Evolutionary conservation across 2,888 invertebrate species (phyloP), one percentile per base, ranked within the genome.

Genomic region (Melanchra persicariae): DNA sequence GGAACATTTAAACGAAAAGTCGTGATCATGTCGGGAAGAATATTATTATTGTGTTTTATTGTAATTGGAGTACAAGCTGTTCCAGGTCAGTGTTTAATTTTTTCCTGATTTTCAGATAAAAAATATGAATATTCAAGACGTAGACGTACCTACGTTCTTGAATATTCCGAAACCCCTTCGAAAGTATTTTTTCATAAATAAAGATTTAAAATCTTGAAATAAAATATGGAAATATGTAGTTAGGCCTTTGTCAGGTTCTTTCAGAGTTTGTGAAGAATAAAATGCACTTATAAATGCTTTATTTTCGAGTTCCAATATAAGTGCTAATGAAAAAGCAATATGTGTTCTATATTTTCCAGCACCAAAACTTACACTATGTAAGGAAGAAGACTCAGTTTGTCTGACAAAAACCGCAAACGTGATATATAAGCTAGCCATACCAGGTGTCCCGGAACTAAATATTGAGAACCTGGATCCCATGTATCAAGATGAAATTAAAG

Each of bases 401-500:
- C 19, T 72, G 9, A 72, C 64, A n/a, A 70, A 34, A 45, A 43
- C n/a, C 3, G 24, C 68, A 0, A 57, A 73, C 19, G 26, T 37
- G 0, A 17, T 84, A 9, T 83, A 19, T n/a, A 57, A 70, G 19
- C 19, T 34, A 15, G 54, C 70, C 2, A 24, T 78, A 19, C 3
- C n/a, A 30, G 83, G 81, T 8, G 30, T 55, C 10, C 73, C 77
- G 2, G 59, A 65, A 26, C 26, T 74, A 17, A 61, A 75, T 15
- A 66, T 84, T 26, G 62, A 74, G 3, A 26, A 7, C 1, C 12
- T 85, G 9, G 83, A 84, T n/a, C 83, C 85, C 0, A 49, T 84
- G n/a, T 52, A 47, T 45, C 40, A 55, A 0, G 40, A 76, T 0
- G 8, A 57, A 17, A 64, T 84, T 34, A 47, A 49, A 12, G 83